Conservation (phyloP, 2,797 vertebrate species). For the Eremophila alpestris region DNA sequence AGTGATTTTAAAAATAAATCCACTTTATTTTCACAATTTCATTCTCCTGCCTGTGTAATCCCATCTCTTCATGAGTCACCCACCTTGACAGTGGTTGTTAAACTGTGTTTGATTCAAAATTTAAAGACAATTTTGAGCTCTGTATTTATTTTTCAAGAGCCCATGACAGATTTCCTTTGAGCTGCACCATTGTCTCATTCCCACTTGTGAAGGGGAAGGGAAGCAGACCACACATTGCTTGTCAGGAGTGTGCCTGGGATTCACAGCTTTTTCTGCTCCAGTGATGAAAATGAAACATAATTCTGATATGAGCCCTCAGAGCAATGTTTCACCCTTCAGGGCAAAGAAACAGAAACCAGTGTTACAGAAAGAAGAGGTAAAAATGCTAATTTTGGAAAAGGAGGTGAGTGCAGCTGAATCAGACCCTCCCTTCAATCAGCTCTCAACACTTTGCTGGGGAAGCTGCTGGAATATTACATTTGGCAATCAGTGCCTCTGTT, state of each 20-base stretch:
- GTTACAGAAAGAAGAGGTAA: background rate
- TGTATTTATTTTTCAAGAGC: background rate
- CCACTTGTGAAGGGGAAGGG: background rate
- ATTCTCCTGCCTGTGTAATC: background rate
- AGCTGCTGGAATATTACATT: background rate
- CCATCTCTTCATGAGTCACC: background rate
- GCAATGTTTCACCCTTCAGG: background rate
- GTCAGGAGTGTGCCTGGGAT: background rate
- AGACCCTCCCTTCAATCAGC: background rate
- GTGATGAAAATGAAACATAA: slow-evolving; percentile 1
- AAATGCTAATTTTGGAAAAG: background rate
- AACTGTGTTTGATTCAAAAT: background rate
- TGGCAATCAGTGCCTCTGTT: background rate
- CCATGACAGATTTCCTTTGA: background rate
- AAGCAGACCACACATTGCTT: background rate
- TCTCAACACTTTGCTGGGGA: background rate
- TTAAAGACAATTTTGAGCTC: background rate
- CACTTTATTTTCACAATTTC: background rate
- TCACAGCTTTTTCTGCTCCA: background rate
- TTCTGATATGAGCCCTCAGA: background rate
- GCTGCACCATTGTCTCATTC: background rate
- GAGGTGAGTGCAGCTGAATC: background rate
- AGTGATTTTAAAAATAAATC: background rate
- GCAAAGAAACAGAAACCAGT: background rate
- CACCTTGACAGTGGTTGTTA: background rate